Conservation (phyloP, 2,797 vertebrate species). For the Psittacula derbiana region DNA sequence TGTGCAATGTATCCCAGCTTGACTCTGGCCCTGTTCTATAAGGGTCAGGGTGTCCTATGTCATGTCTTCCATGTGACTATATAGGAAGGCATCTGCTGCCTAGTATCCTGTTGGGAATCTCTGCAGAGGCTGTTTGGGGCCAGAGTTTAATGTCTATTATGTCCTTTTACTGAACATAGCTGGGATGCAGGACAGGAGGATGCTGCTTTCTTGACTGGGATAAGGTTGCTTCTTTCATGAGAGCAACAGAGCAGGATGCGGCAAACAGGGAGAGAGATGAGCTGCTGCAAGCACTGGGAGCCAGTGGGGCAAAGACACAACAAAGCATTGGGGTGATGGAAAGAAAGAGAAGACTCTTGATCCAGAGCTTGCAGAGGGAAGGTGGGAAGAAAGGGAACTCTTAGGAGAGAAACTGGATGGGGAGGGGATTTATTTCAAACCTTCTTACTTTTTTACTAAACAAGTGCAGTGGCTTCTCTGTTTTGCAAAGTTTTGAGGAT, state of each 20-base stretch:
- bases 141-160: accelerated
- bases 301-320: not conserved
- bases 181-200: not conserved
- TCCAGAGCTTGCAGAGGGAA: not conserved
- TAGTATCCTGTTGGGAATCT: not conserved
- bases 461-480: not conserved
- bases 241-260: not conserved
- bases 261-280: not conserved
- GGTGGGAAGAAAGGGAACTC: not conserved
- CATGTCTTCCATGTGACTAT: not conserved
- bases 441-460: not conserved
- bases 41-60: accelerated
- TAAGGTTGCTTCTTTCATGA: not conserved
- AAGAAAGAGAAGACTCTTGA: not conserved
- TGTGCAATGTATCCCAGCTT: not conserved
- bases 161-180: accelerated
- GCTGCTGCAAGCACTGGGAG: not conserved
- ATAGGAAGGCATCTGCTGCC: not conserved
- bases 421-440: not conserved
- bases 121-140: not conserved
- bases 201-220: accelerated
- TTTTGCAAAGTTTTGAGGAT: not conserved
- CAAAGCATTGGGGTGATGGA: accelerated
- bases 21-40: accelerated
- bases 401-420: not conserved